phyloP scores from a whole-genome alignment of 2,797 vertebrate species.

The Lagothrix lagotricha region DNA sequence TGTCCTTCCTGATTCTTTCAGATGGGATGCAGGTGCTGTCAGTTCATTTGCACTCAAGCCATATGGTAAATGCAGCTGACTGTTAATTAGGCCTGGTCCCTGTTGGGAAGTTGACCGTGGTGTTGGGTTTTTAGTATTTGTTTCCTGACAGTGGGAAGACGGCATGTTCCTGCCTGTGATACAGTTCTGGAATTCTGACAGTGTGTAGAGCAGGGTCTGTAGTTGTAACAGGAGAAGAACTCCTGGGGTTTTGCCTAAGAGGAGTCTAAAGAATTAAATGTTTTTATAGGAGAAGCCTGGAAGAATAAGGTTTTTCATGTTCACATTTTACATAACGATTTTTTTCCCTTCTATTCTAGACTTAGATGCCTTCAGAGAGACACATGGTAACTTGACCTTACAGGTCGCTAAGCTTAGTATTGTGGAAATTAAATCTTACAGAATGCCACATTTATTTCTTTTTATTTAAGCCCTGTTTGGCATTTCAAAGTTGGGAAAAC shows the following conservation, averaged over 20 bases:
- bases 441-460: not conserved
- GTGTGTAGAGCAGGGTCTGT: not conserved
- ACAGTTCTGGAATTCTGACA: not conserved
- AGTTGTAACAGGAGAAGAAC: not conserved
- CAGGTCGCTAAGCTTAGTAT: slow-evolving; percentile 28
- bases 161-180: not conserved
- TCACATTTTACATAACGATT: slow-evolving; percentile 3
- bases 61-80: not conserved
- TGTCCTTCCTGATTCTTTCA: not conserved
- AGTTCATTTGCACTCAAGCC: not conserved
- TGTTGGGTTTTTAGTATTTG: not conserved
- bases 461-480: not conserved
- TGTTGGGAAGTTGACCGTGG: not conserved
- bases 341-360: slow-evolving; percentile 12
- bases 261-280: not conserved
- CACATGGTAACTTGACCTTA: slow-evolving; percentile 20
- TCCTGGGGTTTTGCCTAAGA: not conserved
- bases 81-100: not conserved
- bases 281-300: not conserved
- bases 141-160: not conserved
- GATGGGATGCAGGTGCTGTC: not conserved
- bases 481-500: not conserved
- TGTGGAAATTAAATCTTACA: slow-evolving; percentile 1
- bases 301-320: not conserved
- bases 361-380: slow-evolving; percentile 51